Base-by-base conservation (phyloP, 2,797 vertebrate genomes). In the Furcifer pardalis region DNA sequence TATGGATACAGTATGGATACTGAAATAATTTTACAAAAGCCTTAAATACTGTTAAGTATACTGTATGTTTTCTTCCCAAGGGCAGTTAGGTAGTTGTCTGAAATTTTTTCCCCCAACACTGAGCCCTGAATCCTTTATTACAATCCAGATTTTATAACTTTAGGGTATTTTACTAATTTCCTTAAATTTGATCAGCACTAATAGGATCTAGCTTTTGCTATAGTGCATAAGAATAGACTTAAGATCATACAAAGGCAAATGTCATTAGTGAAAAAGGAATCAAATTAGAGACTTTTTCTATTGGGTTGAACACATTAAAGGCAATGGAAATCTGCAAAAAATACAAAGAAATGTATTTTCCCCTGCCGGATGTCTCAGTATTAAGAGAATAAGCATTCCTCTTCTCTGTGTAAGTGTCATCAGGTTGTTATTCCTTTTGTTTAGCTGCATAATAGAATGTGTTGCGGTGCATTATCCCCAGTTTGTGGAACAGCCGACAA, bases 361-460 rank as follows among this genome's bases (percentile, higher is more conserved):
- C 59, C 44, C 17, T 8, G 23, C 84, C n/a, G 86, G 90, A 89
- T 46, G 30, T 87, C 91, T 93, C 88, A 76, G 85, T 69, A 83
- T 84, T 88, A 83, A 83, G 86, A 80, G 83, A 85, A 89, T 78
- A 77, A 86, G 21, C 30, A 32, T 35, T 87, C 84, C 83, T 90
- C 86, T 91, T 88, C 79, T 74, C 74, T 82, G 73, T 44, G 78
- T 91, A 81, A 62, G 81, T 87, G 88, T 90, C 93, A 83, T 86
- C 88, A 83, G 93, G 86, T 92, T 79, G 76, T 90, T 89, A 66
- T 86, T 85, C 90, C 94, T 94, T 95, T 94, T 93, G 89, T 95
- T 93, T 95, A 87, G 62, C 90, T 92, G 76, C 87, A 81, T 86
- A 91, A 87, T 63, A 90, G 88, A 92, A 93, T 82, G 84, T 79